Evolutionary conservation across 2,797 vertebrate genomes (phyloP).

Genomic region (Dipus sagitta): DNA sequence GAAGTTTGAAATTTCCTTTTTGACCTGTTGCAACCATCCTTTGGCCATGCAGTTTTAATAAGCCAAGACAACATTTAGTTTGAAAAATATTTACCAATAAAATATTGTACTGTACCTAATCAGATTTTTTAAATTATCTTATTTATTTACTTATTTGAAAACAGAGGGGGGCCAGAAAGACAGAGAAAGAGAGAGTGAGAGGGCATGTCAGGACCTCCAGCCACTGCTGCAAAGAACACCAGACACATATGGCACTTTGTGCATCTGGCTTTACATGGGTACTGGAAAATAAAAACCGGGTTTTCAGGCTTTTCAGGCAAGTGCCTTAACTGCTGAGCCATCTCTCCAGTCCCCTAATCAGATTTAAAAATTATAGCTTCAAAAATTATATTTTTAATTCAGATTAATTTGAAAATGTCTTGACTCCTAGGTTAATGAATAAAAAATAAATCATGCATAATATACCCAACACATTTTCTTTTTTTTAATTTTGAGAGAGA

Average conservation of each 20-base stretch:
- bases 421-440: not conserved
- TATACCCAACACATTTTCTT: no score
- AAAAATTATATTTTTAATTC: not conserved
- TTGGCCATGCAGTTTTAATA: constrained; percentile 31
- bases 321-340: no score
- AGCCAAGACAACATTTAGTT: constrained; percentile 35
- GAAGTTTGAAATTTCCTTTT: constrained; percentile 48
- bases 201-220: no score
- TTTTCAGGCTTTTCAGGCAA: no score
- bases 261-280: no score
- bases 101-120: not conserved
- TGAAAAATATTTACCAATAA: constrained; percentile 29
- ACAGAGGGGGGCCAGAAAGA: no score
- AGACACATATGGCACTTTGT: no score
- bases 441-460: not conserved
- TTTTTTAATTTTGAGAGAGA: no score
- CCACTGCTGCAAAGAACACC: no score
- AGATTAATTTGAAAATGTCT: constrained; percentile 27
- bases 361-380: constrained; percentile 33
- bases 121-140: not conserved
- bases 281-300: no score
- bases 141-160: no score
- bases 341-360: not conserved
- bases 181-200: no score
- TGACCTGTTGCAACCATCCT: constrained; percentile 42